Percentiles rank a stretch among this genome's conserved stretches.
These are phyloP conservation scores for Tyrannus savana DNA, from an alignment of 2,113 vertebrate species.

Conservation along the genomic window DNA sequence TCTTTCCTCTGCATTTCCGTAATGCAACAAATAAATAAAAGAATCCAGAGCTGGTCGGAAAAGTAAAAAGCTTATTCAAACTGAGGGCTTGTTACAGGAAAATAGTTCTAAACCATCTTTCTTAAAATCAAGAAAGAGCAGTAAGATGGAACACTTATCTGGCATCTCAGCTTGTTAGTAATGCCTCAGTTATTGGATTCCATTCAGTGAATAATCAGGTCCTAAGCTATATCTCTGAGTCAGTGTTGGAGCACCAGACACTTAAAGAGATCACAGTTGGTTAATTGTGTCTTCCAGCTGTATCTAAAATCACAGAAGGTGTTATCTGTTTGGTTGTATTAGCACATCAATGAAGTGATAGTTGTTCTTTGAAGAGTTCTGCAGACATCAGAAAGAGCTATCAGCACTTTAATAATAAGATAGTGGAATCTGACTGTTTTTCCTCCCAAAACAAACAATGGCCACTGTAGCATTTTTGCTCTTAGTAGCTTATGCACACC, in stretches of 20 bases:
- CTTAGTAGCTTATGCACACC: background rate
- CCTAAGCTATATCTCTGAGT: background rate
- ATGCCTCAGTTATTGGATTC: background rate
- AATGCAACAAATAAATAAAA: background rate
- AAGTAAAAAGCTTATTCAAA: background rate
- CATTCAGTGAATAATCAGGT: background rate
- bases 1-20: background rate
- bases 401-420: background rate
- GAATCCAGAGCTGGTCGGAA: background rate
- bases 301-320: conserved; percentile 7
- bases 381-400: background rate
- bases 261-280: background rate
- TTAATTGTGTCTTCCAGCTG: conserved; percentile 19
- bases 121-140: background rate
- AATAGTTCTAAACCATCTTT: background rate
- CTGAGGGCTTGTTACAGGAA: background rate
- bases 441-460: background rate
- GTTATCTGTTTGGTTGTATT: background rate
- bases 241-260: background rate
- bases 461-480: background rate
- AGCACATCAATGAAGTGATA: background rate
- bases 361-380: conserved; percentile 6
- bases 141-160: background rate
- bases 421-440: background rate
- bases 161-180: background rate